These are phyloP conservation scores for Nebria ingens DNA, from an alignment of 1,140 invertebrate species.

Conservation along the genomic window DNA sequence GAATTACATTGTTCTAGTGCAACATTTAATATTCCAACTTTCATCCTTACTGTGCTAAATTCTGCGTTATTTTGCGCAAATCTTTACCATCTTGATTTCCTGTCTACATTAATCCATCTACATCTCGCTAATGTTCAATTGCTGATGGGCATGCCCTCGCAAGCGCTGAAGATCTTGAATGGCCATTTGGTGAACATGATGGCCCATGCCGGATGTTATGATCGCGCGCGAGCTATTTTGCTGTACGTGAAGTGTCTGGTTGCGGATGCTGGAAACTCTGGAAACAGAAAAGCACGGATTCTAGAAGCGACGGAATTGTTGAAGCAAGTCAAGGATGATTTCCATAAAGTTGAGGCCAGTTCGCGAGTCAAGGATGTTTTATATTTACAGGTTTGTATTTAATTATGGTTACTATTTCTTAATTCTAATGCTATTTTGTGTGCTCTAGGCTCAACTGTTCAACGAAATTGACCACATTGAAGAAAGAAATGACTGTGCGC, in stretches of 20 bases:
- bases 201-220: slow-evolving; percentile 70
- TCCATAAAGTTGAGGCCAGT: slow-evolving; percentile 62
- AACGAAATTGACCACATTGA: slow-evolving; percentile 51
- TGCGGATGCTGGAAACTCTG: slow-evolving; percentile 39
- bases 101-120: slow-evolving; percentile 62
- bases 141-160: slow-evolving; percentile 58
- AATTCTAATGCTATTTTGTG: slow-evolving; percentile 11
- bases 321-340: slow-evolving; percentile 52
- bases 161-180: slow-evolving; percentile 59
- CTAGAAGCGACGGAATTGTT: slow-evolving; percentile 53
- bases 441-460: slow-evolving; percentile 47
- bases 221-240: slow-evolving; percentile 55
- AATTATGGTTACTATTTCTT: not conserved
- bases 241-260: slow-evolving; percentile 58
- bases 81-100: slow-evolving; percentile 62
- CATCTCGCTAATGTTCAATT: slow-evolving; percentile 66
- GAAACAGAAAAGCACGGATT: slow-evolving; percentile 40
- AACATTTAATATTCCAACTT: slow-evolving; percentile 30
- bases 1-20: slow-evolving; percentile 51
- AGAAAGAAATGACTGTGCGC: slow-evolving; percentile 61
- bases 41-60: slow-evolving; percentile 51
- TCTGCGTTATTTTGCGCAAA: slow-evolving; percentile 59
- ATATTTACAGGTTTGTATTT: slow-evolving; percentile 52
- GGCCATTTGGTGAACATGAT: slow-evolving; percentile 59
- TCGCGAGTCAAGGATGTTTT: slow-evolving; percentile 59